A percentile compares a stretch with the other conserved stretches of the same genome.
Conservation (phyloP, 2,113 vertebrate genomes). For the Austrofundulus limnaeus region DNA sequence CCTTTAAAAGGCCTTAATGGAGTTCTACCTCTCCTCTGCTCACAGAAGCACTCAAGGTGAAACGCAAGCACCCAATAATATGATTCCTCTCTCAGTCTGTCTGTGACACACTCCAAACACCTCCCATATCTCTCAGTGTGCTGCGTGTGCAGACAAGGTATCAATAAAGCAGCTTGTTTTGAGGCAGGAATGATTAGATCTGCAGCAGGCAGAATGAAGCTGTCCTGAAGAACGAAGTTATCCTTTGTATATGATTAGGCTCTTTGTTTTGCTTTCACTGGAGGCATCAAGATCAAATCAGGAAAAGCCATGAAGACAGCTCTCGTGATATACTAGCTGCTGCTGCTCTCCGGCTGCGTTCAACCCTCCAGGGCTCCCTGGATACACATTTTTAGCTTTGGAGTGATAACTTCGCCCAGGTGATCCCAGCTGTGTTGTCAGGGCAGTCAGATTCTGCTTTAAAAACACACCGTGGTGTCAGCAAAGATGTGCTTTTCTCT, state of each 20-base stretch:
- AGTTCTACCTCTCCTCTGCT: slow-evolving; percentile 69
- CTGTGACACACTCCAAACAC: slow-evolving; percentile 63
- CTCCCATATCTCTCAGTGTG: slow-evolving; percentile 58
- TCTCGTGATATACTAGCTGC: slow-evolving; percentile 60
- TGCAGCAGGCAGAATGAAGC: slow-evolving; percentile 65
- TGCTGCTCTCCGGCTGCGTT: slow-evolving; percentile 38
- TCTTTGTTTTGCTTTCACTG: slow-evolving; percentile 71
- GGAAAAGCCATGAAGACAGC: slow-evolving; percentile 61
- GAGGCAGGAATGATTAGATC: slow-evolving; percentile 69
- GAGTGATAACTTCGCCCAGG: slow-evolving; percentile 87
- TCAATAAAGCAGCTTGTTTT: slow-evolving; percentile 72
- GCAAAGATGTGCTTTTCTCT: slow-evolving; percentile 25
- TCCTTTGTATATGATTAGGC: slow-evolving; percentile 71
- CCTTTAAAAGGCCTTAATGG: slow-evolving; percentile 81
- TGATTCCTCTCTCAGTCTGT: slow-evolving; percentile 72
- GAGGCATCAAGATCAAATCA: slow-evolving; percentile 65
- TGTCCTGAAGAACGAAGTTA: slow-evolving; percentile 70
- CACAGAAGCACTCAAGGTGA: slow-evolving; percentile 79
- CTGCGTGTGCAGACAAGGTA: slow-evolving; percentile 62
- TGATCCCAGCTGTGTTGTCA: slow-evolving; percentile 86
- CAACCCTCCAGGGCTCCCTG: slow-evolving; percentile 26
- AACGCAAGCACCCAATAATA: slow-evolving; percentile 75
- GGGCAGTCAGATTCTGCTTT: slow-evolving; percentile 83
- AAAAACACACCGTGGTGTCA: slow-evolving; percentile 21
- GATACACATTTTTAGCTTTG: slow-evolving; percentile 59